Percentiles rank a stretch among this genome's conserved stretches.
Conservation (phyloP, 1,140 invertebrate genomes). For the Lepidurus packardi region DNA sequence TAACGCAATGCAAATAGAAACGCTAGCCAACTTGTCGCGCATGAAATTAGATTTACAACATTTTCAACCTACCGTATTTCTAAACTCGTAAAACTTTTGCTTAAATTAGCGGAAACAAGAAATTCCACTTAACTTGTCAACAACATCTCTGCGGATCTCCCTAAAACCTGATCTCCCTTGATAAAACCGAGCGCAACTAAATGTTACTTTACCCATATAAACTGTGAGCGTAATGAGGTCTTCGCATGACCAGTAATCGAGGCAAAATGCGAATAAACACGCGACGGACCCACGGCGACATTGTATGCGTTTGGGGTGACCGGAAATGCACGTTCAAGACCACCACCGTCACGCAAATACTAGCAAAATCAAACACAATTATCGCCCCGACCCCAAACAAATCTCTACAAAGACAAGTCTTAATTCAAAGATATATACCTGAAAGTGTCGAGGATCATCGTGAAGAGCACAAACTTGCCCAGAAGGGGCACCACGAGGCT, state of each 20-base stretch:
- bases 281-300: slow-evolving; percentile 87
- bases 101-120: too few species aligned
- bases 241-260: slow-evolving; percentile 70
- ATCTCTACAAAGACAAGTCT: background rate
- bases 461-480: slow-evolving; percentile 98
- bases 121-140: too few species aligned
- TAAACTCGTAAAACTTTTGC: too few species aligned
- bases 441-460: slow-evolving; percentile 96
- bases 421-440: slow-evolving; percentile 56
- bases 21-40: too few species aligned
- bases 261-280: slow-evolving; percentile 89
- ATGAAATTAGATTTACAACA: too few species aligned
- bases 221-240: slow-evolving; percentile 74
- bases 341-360: slow-evolving; percentile 59
- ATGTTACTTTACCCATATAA: slow-evolving; percentile 56
- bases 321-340: slow-evolving; percentile 82
- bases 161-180: too few species aligned
- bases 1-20: too few species aligned
- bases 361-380: slow-evolving; percentile 37
- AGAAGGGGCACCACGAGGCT: slow-evolving; percentile 95
- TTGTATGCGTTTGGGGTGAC: slow-evolving; percentile 87
- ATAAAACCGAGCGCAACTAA: background rate
- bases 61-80: too few species aligned
- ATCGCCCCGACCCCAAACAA: background rate
- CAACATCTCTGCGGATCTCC: too few species aligned